Base-by-base conservation (phyloP, 1,140 invertebrate species). In the Conus betulinus region DNA sequence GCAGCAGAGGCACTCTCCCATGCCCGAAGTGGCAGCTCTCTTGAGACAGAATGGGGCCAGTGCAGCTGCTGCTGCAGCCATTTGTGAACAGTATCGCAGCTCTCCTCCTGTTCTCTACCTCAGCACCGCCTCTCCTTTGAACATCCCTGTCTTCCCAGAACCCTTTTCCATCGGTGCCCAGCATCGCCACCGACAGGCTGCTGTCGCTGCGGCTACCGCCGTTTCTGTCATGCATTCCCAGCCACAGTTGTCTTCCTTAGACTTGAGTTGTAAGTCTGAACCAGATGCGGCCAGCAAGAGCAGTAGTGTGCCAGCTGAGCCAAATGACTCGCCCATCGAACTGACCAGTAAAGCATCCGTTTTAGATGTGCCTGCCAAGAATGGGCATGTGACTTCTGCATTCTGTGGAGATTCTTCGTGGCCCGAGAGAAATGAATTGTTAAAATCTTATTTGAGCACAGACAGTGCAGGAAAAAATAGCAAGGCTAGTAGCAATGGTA, bases 141-240 rank as follows among this genome's bases (percentile, higher is more conserved):
- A 90, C 85, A 87, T 90, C 57, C 89, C 89, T 20, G 78, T 90
- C 81, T 91, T 90, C 82, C 88, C 89, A 27, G 90, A 91, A 78
- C 87, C 89, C 8, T 90, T 87, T 27, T 87, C 85, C 74, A 87
- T 87, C 51, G 87, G 81, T n/a, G 81, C 88, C 67, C 85, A 87
- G 52, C 85, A 74, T 55, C 71, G 85, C 57, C 71, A 79, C 23
- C 71, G n/a, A 11, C 85, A 79, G 74, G 85, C 85, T 15, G 60
- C 60, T n/a, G 85, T 52, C n/a, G 71, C 84, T 74, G 67, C 63
- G 23, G 51, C 84, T 52, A 51, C 63, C 51, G 67, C 84, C 20
- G 53, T 51, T n/a, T 25, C 84, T 23, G 52, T 27, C 15, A n/a
- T 79, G n/a, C 27, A 39, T n/a, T 57, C 74, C 23, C 85, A 87